Evolutionary conservation across 2,888 invertebrate genomes (phyloP).

Genomic region (Acanthosepion lycidas): DNA sequence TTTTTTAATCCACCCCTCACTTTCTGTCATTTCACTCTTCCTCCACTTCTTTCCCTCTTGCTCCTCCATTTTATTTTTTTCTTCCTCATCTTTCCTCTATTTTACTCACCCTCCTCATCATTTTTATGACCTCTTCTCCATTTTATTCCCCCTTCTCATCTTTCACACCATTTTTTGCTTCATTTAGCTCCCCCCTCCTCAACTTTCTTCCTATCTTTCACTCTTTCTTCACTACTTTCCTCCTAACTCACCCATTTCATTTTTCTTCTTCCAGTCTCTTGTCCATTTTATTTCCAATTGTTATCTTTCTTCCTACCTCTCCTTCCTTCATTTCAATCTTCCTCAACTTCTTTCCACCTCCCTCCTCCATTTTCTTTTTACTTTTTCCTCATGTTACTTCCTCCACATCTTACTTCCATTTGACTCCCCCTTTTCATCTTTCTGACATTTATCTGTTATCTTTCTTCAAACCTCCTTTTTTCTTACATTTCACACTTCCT

Average conservation of each 20-base stretch:
- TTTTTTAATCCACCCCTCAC: neutral
- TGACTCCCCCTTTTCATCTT: too few relatives aligned
- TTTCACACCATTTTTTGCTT: too few relatives aligned
- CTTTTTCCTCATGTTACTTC: too few relatives aligned
- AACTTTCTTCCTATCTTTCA: neutral
- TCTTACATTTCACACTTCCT: too few relatives aligned
- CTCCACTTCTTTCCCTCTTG: neutral
- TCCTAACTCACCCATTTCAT: too few relatives aligned
- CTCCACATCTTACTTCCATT: too few relatives aligned
- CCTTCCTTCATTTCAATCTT: neutral
- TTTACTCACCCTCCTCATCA: neutral
- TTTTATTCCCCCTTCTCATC: neutral
- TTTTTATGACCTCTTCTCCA: neutral
- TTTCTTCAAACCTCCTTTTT: too few relatives aligned
- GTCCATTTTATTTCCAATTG: neutral
- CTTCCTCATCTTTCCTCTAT: neutral
- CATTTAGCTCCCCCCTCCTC: neutral
- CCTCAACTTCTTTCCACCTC: too few relatives aligned
- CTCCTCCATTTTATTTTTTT: neutral
- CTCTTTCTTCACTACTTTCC: neutral
- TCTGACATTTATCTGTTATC: too few relatives aligned
- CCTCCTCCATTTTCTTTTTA: too few relatives aligned
- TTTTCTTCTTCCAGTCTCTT: neutral
- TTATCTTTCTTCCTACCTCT: neutral
- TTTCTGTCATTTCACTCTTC: too few relatives aligned